phyloP scores from a whole-genome alignment of 2,113 vertebrate genomes.

The Percopsis transmontana region DNA sequence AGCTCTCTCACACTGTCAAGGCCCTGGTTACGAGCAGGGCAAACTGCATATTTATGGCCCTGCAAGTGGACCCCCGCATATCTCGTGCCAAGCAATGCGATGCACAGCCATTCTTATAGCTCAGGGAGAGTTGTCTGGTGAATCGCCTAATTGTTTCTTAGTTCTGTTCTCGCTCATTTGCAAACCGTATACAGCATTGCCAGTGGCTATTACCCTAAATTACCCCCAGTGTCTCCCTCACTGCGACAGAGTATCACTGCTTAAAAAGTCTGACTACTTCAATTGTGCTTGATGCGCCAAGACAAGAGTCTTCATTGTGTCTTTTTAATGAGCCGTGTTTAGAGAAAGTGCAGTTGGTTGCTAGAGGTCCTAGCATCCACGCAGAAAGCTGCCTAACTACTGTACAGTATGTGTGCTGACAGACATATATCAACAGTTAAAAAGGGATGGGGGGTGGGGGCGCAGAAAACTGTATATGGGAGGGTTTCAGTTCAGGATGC shows the following conservation, averaged over 20 bases:
- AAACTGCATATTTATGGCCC: constrained; percentile 39
- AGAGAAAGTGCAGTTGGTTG: not conserved
- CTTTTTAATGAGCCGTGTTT: constrained; percentile 22
- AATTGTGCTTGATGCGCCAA: not conserved
- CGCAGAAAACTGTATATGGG: no score
- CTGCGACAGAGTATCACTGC: not conserved
- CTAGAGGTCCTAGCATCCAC: not conserved
- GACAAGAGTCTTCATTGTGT: not conserved
- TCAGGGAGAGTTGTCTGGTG: not conserved
- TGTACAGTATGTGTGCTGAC: constrained; percentile 3
- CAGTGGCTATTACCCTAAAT: not conserved
- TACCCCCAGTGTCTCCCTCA: not conserved
- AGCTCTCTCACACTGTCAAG: constrained; percentile 21
- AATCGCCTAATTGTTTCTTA: constrained; percentile 20
- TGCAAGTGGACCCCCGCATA: constrained; percentile 23
- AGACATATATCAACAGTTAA: not conserved
- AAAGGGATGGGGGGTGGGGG: not conserved
- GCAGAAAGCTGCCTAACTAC: not conserved
- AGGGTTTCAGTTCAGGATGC: no score
- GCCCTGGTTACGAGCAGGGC: constrained; percentile 28
- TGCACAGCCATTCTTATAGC: not conserved
- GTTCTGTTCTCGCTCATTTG: constrained; percentile 15
- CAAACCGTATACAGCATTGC: constrained; percentile 17
- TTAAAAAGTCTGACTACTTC: constrained; percentile 3
- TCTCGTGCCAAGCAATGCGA: constrained; percentile 18